Evolutionary conservation across 2,888 invertebrate genomes (phyloP).

Genomic region (Helleia helle): DNA sequence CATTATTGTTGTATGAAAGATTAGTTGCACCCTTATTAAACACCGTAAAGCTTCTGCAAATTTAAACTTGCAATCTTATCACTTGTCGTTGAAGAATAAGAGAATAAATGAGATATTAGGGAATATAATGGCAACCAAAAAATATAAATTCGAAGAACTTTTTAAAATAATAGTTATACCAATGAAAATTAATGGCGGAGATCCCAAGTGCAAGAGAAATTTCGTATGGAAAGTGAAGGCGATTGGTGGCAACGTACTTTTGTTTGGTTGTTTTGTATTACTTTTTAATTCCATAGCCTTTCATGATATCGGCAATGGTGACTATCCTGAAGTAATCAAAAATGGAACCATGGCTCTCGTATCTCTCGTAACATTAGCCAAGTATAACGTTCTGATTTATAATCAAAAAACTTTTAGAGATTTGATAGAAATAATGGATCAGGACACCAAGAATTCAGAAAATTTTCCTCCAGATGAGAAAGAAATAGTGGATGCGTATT

Average conservation of each 20-base stretch:
- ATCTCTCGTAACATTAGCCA: conserved; percentile 29
- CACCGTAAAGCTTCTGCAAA: no score
- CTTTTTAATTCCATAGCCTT: conserved; percentile 30
- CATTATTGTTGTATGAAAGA: no score
- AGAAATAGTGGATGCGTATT: conserved; percentile 30
- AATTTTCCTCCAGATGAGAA: conserved; percentile 29
- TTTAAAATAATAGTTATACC: not conserved
- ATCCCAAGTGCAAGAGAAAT: conserved; percentile 5
- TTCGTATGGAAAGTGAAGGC: conserved; percentile 14
- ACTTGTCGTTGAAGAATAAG: no score
- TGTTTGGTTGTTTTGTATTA: conserved; percentile 16
- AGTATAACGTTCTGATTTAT: conserved; percentile 34
- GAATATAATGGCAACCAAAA: not conserved
- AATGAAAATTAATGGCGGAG: not conserved
- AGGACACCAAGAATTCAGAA: conserved; percentile 34
- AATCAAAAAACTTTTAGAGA: conserved; percentile 27
- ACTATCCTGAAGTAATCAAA: conserved; percentile 37
- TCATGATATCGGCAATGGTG: conserved; percentile 30
- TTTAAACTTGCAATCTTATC: no score
- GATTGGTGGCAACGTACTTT: conserved; percentile 6
- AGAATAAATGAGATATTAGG: no score
- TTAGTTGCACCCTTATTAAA: no score
- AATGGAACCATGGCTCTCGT: conserved; percentile 38
- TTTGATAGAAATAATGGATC: conserved; percentile 32
- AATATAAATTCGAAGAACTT: not conserved